Evolutionary conservation across 2,888 invertebrate species (phyloP), one percentile per base, ranked within the genome.

Genomic region (Pardosa pseudoannulata): DNA sequence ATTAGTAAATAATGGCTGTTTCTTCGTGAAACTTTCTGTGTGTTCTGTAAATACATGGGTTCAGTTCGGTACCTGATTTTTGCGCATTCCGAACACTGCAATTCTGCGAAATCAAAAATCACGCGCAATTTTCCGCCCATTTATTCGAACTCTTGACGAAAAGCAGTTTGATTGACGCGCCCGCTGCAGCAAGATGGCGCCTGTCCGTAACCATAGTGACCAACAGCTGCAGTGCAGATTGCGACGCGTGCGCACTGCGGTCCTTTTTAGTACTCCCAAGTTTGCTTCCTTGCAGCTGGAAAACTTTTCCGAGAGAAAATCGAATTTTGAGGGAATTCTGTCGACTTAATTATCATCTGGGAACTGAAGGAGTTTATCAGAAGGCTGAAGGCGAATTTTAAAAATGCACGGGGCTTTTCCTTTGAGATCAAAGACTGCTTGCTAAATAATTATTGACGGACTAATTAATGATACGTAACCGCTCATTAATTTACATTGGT

Each of bases 211-310:
- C 73, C 73, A 73, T 62, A 32, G 39, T 3, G 23, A 73, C 73
- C 32, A 56, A 62, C 73, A 73, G 62, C 73, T 73, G 73, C 73
- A 73, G 73, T 73, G 73, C 73, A 73, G 73, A 32, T 73, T 56
- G 23, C 23, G 11, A 62, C 73, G 73, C 73, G 32, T 73, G 73
- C 73, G 73, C 73, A 73, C 56, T 56, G 56, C 56, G 56, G 56
- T 19, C 56, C 56, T 56, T 56, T 56, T 56, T 2, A 23, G 23
- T 56, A 56, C 23, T 23, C 23, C 23, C 56, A 19, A 56, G 23
- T 56, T 56, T 56, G 23, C 23, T 56, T 23, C 56, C 56, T 56
- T 56, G 56, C 56, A 56, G 56, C 56, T 56, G 23, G 23, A 56
- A 56, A 56, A 56, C 56, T 56, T 56, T 56, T 56, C 56, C 23